Conservation (phyloP, 2,797 vertebrate genomes). For the Huso huso region DNA sequence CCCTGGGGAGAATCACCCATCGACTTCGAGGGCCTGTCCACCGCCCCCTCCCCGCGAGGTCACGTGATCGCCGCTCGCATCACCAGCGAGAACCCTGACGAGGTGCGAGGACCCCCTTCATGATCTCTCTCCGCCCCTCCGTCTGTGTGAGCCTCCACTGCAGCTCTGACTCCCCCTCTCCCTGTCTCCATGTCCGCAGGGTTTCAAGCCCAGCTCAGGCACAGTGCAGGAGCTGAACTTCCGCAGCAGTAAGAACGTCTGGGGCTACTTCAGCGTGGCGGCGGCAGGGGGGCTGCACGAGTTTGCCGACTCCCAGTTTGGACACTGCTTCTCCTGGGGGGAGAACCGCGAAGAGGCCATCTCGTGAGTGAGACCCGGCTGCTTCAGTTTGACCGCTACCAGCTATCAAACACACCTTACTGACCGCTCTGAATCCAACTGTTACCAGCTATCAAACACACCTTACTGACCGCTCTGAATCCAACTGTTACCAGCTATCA, state of each 20-base stretch:
- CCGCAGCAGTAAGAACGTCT: constrained; percentile 96
- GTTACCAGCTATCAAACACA: too few species aligned
- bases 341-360: constrained; percentile 98
- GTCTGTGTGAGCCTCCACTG: not conserved
- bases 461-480: too few species aligned
- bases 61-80: constrained; percentile 97
- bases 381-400: not conserved
- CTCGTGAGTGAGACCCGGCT: constrained; percentile 68
- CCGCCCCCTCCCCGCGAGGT: constrained; percentile 80
- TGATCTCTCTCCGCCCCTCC: not conserved
- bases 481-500: too few species aligned
- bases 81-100: constrained; percentile 96
- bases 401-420: too few species aligned
- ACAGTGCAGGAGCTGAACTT: constrained; percentile 97
- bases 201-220: constrained; percentile 97
- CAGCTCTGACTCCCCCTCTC: not conserved
- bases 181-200: constrained; percentile 52
- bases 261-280: constrained; percentile 99
- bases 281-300: constrained; percentile 95
- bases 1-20: constrained; percentile 78
- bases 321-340: constrained; percentile 98
- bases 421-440: too few species aligned
- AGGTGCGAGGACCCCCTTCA: constrained; percentile 54
- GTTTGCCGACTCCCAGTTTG: constrained; percentile 96
- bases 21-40: constrained; percentile 83